Evolutionary conservation across 2,797 vertebrate genomes (phyloP), one percentile per base, ranked within the genome.

Genomic region (Poecilia picta): DNA sequence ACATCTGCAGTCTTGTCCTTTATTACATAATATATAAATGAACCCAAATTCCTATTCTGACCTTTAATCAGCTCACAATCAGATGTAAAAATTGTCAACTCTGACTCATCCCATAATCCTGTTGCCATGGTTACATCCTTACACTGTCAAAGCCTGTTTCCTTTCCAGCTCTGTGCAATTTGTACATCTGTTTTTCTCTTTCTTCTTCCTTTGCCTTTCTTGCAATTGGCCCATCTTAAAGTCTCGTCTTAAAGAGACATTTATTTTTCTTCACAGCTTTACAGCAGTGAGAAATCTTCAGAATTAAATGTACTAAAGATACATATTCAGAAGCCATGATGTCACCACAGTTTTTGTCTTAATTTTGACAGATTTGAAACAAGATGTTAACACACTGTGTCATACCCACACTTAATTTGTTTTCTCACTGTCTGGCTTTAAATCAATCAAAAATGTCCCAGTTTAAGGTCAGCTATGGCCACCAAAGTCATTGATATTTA

Each of bases 31-130:
- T 71, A 73, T 73, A 73, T 78, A 71, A 75, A 77, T 68, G 70
- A 74, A 82, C 62, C 72, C 49, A 57, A 12, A 25, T n/a, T 28
- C 10, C 45, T 53, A 13, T 68, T 70, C 6, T 66, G 43, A 81
- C 75, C 74, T 82, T 72, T 51, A 66, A 20, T 75, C 66, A 71
- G 51, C 51, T 73, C 77, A 64, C 36, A 47, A 28, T 43, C 23
- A 80, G 59, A 84, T 73, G 75, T 71, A 78, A 53, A 86, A 78
- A 72, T 66, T 72, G 81, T 83, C 28, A 10, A 77, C 70, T 51
- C 81, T 81, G 89, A 87, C 76, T 84, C 82, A 80, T 85, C 84
- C 74, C 82, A 83, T 86, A 89, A 89, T 79, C 87, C 71, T 33
- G 84, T 92, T 87, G 71, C 83, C 79, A 85, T 88, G 87, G 89